A percentile compares a stretch with the other conserved stretches of the same genome.
Conservation (phyloP, 2,113 vertebrate species). For the Carlito syrichta region DNA sequence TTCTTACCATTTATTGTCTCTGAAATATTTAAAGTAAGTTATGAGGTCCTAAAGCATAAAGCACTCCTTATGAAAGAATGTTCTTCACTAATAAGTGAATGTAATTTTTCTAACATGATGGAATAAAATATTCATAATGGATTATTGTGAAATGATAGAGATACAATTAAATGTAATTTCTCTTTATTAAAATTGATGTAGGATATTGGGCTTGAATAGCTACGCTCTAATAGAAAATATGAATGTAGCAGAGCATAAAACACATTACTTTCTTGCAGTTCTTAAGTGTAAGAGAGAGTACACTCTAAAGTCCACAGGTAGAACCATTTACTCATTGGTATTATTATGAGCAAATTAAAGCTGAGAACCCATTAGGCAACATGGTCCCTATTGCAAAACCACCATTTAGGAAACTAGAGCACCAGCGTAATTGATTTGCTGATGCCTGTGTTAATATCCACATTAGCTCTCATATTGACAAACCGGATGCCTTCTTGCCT, state of each 20-base stretch:
- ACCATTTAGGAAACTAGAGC: not conserved
- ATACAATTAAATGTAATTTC: constrained; percentile 55
- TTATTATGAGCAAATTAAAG: constrained; percentile 15
- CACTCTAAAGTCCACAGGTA: not conserved
- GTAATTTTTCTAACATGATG: constrained; percentile 53
- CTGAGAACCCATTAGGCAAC: not conserved
- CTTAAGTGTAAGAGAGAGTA: not conserved
- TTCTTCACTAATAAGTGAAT: constrained; percentile 53
- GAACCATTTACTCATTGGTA: not conserved
- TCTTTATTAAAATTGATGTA: constrained; percentile 64
- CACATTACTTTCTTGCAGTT: not conserved
- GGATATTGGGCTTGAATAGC: not conserved
- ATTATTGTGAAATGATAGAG: constrained; percentile 49
- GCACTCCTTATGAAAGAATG: constrained; percentile 15
- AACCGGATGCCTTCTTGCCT: not conserved
- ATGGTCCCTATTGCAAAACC: not conserved
- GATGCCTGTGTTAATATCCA: not conserved
- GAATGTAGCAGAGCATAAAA: constrained; percentile 1
- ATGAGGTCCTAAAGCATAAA: constrained; percentile 41
- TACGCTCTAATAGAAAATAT: not conserved
- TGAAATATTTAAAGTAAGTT: constrained; percentile 49
- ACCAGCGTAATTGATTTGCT: not conserved
- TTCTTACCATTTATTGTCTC: constrained; percentile 33
- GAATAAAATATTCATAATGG: constrained; percentile 66
- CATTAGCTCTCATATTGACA: not conserved